Percentiles rank a stretch among this genome's conserved stretches.
These are phyloP conservation scores for Vulpes lagopus DNA, from an alignment of 2,113 vertebrate genomes.

Conservation along the genomic window DNA sequence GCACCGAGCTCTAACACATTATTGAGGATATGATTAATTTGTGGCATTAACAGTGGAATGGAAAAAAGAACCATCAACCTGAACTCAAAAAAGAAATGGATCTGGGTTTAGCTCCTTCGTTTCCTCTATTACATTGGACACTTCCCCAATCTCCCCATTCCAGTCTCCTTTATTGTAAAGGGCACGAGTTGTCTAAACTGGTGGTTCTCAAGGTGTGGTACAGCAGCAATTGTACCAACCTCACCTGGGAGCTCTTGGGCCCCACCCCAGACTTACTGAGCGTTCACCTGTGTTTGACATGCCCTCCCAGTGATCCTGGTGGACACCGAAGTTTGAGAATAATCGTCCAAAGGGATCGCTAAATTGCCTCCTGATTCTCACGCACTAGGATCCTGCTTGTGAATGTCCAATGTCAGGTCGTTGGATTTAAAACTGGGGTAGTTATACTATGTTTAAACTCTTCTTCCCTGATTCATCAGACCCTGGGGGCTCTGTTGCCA, in stretches of 20 bases:
- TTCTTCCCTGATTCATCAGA: slow-evolving; percentile 31
- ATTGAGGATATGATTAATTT: not conserved
- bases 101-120: not conserved
- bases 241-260: not conserved
- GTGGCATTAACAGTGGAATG: not conserved
- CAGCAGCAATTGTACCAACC: not conserved
- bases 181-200: not conserved
- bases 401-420: not conserved
- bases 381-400: not conserved
- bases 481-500: not conserved
- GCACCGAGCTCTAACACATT: not conserved
- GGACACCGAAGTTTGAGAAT: not conserved
- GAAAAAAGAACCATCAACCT: not conserved
- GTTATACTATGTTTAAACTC: slow-evolving; percentile 49
- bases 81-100: not conserved
- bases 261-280: not conserved
- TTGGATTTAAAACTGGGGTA: not conserved
- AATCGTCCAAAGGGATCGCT: not conserved
- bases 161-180: not conserved
- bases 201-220: not conserved
- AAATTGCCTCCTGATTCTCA: not conserved
- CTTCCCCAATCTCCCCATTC: not conserved
- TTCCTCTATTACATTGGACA: not conserved
- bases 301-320: not conserved
- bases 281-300: not conserved